Percentiles rank a stretch among this genome's conserved stretches.
Conservation (phyloP, 2,113 vertebrate species). For the Anas platyrhynchos region DNA sequence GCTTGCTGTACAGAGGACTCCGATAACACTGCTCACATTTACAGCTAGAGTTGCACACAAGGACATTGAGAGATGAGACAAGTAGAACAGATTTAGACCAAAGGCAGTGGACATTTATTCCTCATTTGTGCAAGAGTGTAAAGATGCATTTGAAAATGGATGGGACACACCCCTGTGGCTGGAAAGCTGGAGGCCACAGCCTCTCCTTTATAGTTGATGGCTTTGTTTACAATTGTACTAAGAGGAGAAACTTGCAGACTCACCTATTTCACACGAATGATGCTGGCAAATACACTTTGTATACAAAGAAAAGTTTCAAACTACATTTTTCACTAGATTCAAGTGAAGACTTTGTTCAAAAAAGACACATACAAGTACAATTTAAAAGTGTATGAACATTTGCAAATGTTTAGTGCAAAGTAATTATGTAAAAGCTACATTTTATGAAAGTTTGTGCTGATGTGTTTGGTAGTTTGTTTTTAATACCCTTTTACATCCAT, state of each 20-base stretch:
- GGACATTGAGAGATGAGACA: conserved; percentile 73
- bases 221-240: conserved; percentile 75
- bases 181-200: conserved; percentile 52
- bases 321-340: conserved; percentile 75
- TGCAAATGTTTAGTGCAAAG: conserved; percentile 79
- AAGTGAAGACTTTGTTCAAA: conserved; percentile 76
- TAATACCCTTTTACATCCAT: conserved; percentile 72
- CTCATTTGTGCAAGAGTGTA: conserved; percentile 79
- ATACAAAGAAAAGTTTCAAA: conserved; percentile 77
- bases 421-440: conserved; percentile 76
- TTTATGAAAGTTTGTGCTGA: conserved; percentile 77
- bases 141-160: conserved; percentile 72
- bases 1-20: neutral
- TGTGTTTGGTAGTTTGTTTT: conserved; percentile 67
- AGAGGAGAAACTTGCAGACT: conserved; percentile 68
- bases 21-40: neutral
- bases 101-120: conserved; percentile 84
- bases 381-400: conserved; percentile 75
- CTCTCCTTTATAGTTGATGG: conserved; percentile 53
- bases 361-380: conserved; percentile 78
- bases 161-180: conserved; percentile 44
- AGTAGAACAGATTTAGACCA: conserved; percentile 75
- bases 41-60: neutral
- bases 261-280: conserved; percentile 74
- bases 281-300: conserved; percentile 75